A percentile compares a stretch with the other conserved stretches of the same genome.
Evolutionary conservation across 1,140 invertebrate species (phyloP).

Genomic region (Melanaphis sacchari): DNA sequence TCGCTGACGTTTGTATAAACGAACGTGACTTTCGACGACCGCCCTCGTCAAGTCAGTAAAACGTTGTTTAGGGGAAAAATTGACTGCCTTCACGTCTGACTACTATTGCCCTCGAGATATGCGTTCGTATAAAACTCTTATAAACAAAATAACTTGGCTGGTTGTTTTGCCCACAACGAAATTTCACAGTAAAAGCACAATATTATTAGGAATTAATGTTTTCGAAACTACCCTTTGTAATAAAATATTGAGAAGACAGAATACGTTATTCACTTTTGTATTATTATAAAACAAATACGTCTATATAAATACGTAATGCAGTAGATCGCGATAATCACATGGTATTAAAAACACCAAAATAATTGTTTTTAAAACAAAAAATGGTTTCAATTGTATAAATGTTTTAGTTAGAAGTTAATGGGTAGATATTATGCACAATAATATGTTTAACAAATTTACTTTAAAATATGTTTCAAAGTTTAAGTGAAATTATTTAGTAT

Average conservation of each 20-base stretch:
- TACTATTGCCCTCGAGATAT: conserved; percentile 21
- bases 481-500: too few relatives aligned
- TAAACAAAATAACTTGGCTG: not conserved
- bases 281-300: not conserved
- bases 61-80: not conserved
- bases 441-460: too few relatives aligned
- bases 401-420: not conserved
- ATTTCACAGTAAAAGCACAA: not conserved
- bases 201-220: not conserved
- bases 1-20: not conserved
- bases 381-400: not conserved
- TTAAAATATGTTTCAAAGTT: too few relatives aligned
- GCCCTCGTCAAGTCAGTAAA: not conserved
- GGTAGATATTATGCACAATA: not conserved
- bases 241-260: not conserved
- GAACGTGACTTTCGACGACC: not conserved
- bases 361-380: not conserved
- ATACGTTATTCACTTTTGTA: not conserved
- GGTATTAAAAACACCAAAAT: not conserved
- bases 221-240: not conserved
- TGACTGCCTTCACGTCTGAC: not conserved
- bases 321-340: not conserved
- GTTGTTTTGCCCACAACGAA: not conserved
- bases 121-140: not conserved
- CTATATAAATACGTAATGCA: not conserved